These are phyloP conservation scores for Paedocypris sp. DNA, from an alignment of 2,113 vertebrate genomes.

Conservation along the genomic window DNA sequence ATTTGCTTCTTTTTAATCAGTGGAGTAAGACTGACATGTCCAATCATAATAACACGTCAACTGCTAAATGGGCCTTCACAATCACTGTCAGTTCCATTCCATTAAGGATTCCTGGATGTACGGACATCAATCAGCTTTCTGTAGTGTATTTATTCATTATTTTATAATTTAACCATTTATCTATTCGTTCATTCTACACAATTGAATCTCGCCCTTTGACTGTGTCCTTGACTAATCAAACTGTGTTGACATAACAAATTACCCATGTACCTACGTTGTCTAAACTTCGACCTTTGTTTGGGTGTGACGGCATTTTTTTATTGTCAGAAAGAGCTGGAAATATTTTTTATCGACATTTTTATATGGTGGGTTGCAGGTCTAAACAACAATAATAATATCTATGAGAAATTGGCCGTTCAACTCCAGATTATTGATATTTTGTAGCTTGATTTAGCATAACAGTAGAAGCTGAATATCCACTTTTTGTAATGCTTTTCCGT, in stretches of 20 bases:
- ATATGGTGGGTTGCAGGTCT: no score
- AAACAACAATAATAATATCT: no score
- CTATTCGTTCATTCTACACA: conserved; percentile 55
- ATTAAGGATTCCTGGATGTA: conserved; percentile 78
- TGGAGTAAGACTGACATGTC: conserved; percentile 95
- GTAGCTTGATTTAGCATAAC: no score
- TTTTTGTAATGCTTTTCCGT: no score
- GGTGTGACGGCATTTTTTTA: no score
- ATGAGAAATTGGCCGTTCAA: no score
- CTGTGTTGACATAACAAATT: conserved; percentile 49
- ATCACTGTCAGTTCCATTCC: conserved; percentile 84
- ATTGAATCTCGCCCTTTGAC: conserved; percentile 47
- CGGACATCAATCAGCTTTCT: conserved; percentile 87
- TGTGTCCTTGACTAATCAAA: conserved; percentile 49
- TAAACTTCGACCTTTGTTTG: conserved; percentile 15
- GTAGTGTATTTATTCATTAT: conserved; percentile 60
- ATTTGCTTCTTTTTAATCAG: conserved; percentile 92
- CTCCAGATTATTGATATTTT: no score
- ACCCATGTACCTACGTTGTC: conserved; percentile 44
- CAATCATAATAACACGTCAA: conserved; percentile 99
- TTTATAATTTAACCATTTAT: conserved; percentile 51
- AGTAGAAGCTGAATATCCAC: no score
- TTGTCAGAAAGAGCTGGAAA: conserved; percentile 3
- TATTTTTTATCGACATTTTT: no score
- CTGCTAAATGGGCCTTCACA: conserved; percentile 77